A percentile compares a stretch with the other conserved stretches of the same genome.
These are phyloP conservation scores for Dolichomitus sp. DNA, from an alignment of 2,888 invertebrate genomes.

Conservation along the genomic window DNA sequence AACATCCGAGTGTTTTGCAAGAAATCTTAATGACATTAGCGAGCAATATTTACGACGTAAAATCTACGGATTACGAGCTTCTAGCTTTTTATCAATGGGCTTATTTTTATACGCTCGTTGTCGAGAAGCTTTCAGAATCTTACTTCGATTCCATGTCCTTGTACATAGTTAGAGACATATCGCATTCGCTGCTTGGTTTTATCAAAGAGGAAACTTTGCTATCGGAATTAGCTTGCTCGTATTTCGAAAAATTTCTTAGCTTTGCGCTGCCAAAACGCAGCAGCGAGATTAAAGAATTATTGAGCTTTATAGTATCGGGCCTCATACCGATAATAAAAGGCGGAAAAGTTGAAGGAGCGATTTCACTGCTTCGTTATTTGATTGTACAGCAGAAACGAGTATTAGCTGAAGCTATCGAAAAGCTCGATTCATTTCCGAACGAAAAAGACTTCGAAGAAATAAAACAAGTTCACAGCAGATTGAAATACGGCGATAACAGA, in stretches of 20 bases:
- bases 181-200: conserved; percentile 87
- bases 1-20: conserved; percentile 87
- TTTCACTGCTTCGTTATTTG: conserved; percentile 87
- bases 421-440: conserved; percentile 88
- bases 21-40: conserved; percentile 87
- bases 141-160: conserved; percentile 85
- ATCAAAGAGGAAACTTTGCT: conserved; percentile 84
- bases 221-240: conserved; percentile 78
- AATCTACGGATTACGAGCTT: conserved; percentile 87
- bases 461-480: conserved; percentile 77
- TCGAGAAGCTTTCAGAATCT: conserved; percentile 83
- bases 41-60: conserved; percentile 86
- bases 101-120: conserved; percentile 86
- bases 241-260: conserved; percentile 86
- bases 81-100: conserved; percentile 88
- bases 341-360: conserved; percentile 58
- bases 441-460: conserved; percentile 81
- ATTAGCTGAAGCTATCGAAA: conserved; percentile 86
- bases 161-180: conserved; percentile 88
- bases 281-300: conserved; percentile 86
- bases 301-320: conserved; percentile 87
- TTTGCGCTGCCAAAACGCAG: conserved; percentile 86
- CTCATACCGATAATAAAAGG: conserved; percentile 86
- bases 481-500: conserved; percentile 79
- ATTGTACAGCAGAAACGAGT: conserved; percentile 87